Conservation (phyloP, 2,797 vertebrate species). For the Neosilurus hyrtlii region DNA sequence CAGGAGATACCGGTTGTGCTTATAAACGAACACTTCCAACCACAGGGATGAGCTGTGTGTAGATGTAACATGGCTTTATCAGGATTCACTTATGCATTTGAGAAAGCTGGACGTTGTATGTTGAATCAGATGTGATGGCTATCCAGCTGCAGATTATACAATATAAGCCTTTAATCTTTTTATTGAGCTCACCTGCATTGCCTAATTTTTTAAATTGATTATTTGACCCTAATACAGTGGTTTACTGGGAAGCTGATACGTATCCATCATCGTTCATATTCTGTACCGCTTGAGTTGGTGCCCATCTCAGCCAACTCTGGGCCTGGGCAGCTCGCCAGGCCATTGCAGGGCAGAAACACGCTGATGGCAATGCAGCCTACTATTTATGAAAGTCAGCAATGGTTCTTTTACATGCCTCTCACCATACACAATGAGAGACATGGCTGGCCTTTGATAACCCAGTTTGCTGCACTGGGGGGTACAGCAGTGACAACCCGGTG, state of each 20-base stretch:
- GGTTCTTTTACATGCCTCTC: no score
- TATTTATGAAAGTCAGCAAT: no score
- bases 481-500: no score
- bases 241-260: not conserved
- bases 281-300: no score
- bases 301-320: no score
- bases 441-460: no score
- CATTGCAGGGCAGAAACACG: no score
- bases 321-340: no score
- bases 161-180: not conserved
- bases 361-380: no score
- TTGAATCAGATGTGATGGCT: not conserved
- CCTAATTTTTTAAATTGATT: not conserved
- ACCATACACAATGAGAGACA: no score
- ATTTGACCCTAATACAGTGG: not conserved
- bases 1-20: not conserved
- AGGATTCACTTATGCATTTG: not conserved
- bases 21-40: constrained; percentile 4
- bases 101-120: not conserved
- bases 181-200: not conserved
- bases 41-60: not conserved
- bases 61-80: not conserved
- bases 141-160: not conserved
- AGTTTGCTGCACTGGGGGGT: no score
- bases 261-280: not conserved